Conservation (phyloP, 2,113 vertebrate genomes). For the Catharus bicknelli region DNA sequence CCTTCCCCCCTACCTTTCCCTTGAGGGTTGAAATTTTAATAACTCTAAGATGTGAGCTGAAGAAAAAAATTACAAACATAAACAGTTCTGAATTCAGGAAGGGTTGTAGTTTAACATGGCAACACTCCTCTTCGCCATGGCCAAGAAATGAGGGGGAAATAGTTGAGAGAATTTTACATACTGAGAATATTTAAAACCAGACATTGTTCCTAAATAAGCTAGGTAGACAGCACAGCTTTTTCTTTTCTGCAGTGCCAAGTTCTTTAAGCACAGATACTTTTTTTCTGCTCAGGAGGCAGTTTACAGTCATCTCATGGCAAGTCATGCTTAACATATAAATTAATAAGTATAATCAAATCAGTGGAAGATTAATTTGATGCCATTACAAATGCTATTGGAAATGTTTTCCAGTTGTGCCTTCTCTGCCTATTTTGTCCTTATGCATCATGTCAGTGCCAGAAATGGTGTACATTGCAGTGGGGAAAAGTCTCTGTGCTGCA, state of each 20-base stretch:
- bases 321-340: background rate
- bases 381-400: background rate
- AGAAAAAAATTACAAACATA: background rate
- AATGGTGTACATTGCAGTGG: background rate
- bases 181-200: background rate
- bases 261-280: background rate
- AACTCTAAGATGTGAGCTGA: constrained; percentile 1
- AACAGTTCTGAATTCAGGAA: background rate
- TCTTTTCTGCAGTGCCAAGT: background rate
- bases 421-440: background rate
- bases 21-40: constrained; percentile 1
- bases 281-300: background rate
- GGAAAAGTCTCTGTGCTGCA: background rate
- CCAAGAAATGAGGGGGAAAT: constrained; percentile 8
- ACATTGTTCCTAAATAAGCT: background rate
- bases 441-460: background rate
- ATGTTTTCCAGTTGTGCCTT: background rate
- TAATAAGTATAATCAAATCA: background rate
- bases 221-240: background rate
- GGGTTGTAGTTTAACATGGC: background rate
- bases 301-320: background rate
- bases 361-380: background rate
- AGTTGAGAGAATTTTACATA: background rate
- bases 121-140: background rate
- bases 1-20: background rate